phyloP scores from a whole-genome alignment of 2,888 invertebrate species.

The Oscheius sp. region DNA sequence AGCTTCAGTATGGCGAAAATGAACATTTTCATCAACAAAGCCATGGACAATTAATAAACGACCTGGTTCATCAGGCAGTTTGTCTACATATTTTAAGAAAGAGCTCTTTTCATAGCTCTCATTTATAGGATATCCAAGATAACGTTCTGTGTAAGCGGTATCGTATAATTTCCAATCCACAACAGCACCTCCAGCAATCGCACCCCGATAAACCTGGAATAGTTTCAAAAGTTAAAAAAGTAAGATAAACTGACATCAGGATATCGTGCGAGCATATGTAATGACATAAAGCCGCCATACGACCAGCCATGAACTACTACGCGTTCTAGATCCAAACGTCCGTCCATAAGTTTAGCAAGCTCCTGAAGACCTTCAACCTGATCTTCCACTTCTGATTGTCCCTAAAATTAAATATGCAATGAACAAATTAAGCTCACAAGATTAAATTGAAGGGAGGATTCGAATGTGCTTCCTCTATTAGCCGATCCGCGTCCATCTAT shows the following conservation, averaged over 20 bases:
- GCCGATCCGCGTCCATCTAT: conserved; percentile 94
- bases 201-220: conserved; percentile 71
- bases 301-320: conserved; percentile 98
- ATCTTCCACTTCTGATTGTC: conserved; percentile 90
- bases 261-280: conserved; percentile 90
- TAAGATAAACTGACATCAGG: conserved; percentile 78
- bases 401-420: conserved; percentile 72
- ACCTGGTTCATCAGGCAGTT: conserved; percentile 82
- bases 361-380: conserved; percentile 92
- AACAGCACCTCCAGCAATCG: conserved; percentile 96
- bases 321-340: conserved; percentile 80
- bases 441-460: conserved; percentile 85
- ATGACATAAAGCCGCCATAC: conserved; percentile 95
- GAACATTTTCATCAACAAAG: conserved; percentile 92
- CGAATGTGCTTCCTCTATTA: conserved; percentile 90
- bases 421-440: conserved; percentile 1
- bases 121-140: conserved; percentile 67
- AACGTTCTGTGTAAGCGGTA: conserved; percentile 94
- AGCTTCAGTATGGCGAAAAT: conserved; percentile 93
- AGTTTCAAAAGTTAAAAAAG: conserved; percentile 57
- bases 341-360: conserved; percentile 73
- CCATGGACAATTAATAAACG: conserved; percentile 94
- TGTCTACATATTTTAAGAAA: conserved; percentile 84
- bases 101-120: conserved; percentile 79
- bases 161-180: conserved; percentile 97